phyloP scores from a whole-genome alignment of 1,140 invertebrate species.

The Halictus rubicundus region DNA sequence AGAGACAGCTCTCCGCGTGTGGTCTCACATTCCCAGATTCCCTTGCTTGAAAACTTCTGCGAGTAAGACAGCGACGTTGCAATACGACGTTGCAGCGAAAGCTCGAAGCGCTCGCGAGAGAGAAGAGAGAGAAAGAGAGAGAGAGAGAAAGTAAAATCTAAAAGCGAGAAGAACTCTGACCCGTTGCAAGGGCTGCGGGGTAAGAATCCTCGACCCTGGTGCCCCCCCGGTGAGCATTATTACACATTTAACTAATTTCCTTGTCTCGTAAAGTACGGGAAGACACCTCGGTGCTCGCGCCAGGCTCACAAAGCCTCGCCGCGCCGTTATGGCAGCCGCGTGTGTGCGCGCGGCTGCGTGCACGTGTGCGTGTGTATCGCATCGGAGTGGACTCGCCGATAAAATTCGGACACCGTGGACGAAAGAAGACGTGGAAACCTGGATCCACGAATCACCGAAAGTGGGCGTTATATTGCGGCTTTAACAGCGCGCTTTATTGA shows the following conservation, averaged over 20 bases:
- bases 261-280: slow-evolving; percentile 74
- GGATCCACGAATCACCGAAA: slow-evolving; percentile 13
- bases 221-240: slow-evolving; percentile 68
- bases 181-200: neutral
- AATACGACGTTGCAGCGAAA: slow-evolving; percentile 9
- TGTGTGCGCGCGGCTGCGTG: slow-evolving; percentile 24
- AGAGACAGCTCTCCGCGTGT: slow-evolving; percentile 58
- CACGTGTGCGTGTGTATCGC: too few relatives aligned
- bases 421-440: slow-evolving; percentile 3
- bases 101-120: too few relatives aligned
- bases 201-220: slow-evolving; percentile 25
- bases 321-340: slow-evolving; percentile 44
- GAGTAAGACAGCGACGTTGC: slow-evolving; percentile 24
- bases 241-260: slow-evolving; percentile 78
- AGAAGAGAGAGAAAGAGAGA: neutral
- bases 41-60: slow-evolving; percentile 12
- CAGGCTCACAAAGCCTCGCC: slow-evolving; percentile 48
- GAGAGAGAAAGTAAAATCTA: neutral
- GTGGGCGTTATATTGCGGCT: slow-evolving; percentile 10
- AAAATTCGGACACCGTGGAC: neutral
- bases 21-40: slow-evolving; percentile 42
- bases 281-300: slow-evolving; percentile 50
- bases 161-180: slow-evolving; percentile 31
- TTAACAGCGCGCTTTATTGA: neutral
- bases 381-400: slow-evolving; percentile 28